Conservation (phyloP, 2,888 invertebrate genomes). For the Drosophila planitibia region DNA sequence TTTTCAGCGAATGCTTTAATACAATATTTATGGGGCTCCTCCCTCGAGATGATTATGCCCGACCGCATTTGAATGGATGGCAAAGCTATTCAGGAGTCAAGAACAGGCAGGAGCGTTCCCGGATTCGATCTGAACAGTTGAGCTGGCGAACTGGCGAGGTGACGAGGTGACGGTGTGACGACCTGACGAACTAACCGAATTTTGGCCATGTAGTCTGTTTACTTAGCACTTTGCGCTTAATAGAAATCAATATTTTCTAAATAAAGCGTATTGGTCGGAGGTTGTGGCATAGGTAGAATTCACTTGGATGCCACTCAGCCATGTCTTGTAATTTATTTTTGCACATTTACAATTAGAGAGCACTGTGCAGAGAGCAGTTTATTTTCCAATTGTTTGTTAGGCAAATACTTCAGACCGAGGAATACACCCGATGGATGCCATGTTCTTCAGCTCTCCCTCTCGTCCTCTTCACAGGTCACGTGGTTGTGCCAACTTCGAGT, state of each 20-base stretch:
- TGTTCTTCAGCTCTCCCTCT: constrained; percentile 4
- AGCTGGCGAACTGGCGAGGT: neutral
- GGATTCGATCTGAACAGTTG: constrained; percentile 33
- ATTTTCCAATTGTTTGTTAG: constrained; percentile 76
- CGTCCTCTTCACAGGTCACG: neutral
- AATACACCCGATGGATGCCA: constrained; percentile 32
- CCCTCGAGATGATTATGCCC: constrained; percentile 56
- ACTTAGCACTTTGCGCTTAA: constrained; percentile 69
- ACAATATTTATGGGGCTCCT: constrained; percentile 66
- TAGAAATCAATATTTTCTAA: constrained; percentile 80
- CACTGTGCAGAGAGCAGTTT: constrained; percentile 56
- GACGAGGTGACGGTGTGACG: neutral
- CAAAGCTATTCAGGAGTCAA: constrained; percentile 64
- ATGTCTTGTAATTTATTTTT: constrained; percentile 76
- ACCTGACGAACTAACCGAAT: constrained; percentile 13
- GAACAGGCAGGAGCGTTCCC: constrained; percentile 30
- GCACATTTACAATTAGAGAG: constrained; percentile 77
- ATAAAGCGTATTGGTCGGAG: constrained; percentile 55
- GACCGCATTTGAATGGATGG: constrained; percentile 56
- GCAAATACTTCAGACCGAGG: constrained; percentile 71
- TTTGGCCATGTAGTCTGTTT: constrained; percentile 51
- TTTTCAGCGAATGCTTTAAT: constrained; percentile 74
- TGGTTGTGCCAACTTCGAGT: constrained; percentile 48
- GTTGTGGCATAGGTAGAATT: constrained; percentile 26
- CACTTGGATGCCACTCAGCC: constrained; percentile 33